phyloP scores from a whole-genome alignment of 1,140 invertebrate genomes.

The Anoplophora glabripennis region DNA sequence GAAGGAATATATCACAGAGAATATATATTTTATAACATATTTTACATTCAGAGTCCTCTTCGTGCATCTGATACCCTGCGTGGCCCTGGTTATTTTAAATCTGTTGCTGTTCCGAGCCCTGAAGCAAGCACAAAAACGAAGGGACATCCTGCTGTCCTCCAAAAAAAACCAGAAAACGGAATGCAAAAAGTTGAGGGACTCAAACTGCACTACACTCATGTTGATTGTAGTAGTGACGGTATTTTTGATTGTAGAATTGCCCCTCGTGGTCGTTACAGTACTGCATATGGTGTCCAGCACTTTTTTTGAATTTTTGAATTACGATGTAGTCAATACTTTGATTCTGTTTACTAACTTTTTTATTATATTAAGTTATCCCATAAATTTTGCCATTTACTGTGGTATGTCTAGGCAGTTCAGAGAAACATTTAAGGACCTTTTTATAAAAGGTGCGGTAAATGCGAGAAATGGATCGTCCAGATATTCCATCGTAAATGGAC shows the following conservation, averaged over 20 bases:
- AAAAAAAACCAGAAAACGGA: slow-evolving; percentile 82
- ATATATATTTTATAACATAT: slow-evolving; percentile 78
- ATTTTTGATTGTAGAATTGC: slow-evolving; percentile 88
- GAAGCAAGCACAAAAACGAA: slow-evolving; percentile 73
- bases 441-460: slow-evolving; percentile 61
- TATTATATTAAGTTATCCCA: slow-evolving; percentile 86
- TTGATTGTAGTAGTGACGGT: slow-evolving; percentile 92
- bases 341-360: slow-evolving; percentile 89
- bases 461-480: slow-evolving; percentile 67
- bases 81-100: slow-evolving; percentile 85
- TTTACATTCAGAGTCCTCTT: slow-evolving; percentile 85
- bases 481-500: slow-evolving; percentile 76
- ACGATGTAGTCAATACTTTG: slow-evolving; percentile 75
- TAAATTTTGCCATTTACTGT: slow-evolving; percentile 95
- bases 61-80: slow-evolving; percentile 86
- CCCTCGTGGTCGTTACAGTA: slow-evolving; percentile 81
- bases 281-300: slow-evolving; percentile 79
- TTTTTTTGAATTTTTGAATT: slow-evolving; percentile 71
- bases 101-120: slow-evolving; percentile 82
- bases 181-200: slow-evolving; percentile 77
- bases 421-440: slow-evolving; percentile 89
- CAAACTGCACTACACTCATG: slow-evolving; percentile 92
- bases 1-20: slow-evolving; percentile 56
- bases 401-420: slow-evolving; percentile 92
- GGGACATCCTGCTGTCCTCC: slow-evolving; percentile 67